phyloP scores from a whole-genome alignment of 2,797 vertebrate species.

The Pantherophis vulpinus region DNA sequence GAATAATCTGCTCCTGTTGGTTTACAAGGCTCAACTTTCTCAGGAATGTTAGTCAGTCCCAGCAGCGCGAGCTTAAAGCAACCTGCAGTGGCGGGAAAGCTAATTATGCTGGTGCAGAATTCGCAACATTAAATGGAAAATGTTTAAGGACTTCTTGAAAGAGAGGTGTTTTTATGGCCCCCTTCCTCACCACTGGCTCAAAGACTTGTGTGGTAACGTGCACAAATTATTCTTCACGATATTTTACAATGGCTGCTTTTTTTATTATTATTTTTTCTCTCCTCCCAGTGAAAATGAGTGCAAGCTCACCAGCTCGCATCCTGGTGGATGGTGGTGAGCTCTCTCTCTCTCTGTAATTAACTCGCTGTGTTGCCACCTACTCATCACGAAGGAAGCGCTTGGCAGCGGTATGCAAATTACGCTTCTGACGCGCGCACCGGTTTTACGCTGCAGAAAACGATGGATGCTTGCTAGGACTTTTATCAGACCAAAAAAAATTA shows the following conservation, averaged over 20 bases:
- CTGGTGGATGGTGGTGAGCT: conserved; percentile 57
- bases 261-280: conserved; percentile 36
- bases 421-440: conserved; percentile 43
- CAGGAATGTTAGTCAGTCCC: not conserved
- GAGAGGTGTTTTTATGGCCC: conserved; percentile 68
- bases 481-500: not conserved
- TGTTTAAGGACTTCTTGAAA: conserved; percentile 18
- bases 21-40: conserved; percentile 46
- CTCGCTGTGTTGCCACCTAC: conserved; percentile 63
- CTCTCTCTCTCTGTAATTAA: conserved; percentile 65
- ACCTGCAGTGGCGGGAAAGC: conserved; percentile 61
- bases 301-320: conserved; percentile 60
- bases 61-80: conserved; percentile 48
- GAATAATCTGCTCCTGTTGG: conserved; percentile 25
- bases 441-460: conserved; percentile 52
- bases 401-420: conserved; percentile 32
- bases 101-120: conserved; percentile 62
- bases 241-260: conserved; percentile 63
- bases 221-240: conserved; percentile 67
- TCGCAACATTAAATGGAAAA: conserved; percentile 64
- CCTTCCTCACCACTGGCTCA: conserved; percentile 45
- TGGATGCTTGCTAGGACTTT: conserved; percentile 51
- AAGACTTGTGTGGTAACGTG: conserved; percentile 68
- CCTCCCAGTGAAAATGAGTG: conserved; percentile 69
- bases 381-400: conserved; percentile 28